These are phyloP conservation scores for Nymphalis polychloros DNA, from an alignment of 2,888 invertebrate genomes.

Conservation along the genomic window DNA sequence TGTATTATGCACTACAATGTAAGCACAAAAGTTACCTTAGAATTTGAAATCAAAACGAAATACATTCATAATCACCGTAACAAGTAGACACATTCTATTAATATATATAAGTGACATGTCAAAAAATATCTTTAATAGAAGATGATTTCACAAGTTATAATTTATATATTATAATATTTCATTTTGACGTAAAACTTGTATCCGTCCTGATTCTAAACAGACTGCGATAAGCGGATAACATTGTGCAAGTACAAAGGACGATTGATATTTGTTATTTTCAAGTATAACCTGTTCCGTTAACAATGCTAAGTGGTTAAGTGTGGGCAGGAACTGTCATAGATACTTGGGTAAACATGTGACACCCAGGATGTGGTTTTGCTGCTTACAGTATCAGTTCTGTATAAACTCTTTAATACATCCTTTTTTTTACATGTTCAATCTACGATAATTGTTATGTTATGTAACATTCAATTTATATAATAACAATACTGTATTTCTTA, in stretches of 20 bases:
- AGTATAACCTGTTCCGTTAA: slow-evolving; percentile 27
- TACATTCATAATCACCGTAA: no score
- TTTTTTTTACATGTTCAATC: no score
- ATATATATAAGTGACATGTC: no score
- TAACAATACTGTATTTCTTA: no score
- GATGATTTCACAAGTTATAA: not conserved
- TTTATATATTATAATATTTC: not conserved
- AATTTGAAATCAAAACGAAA: no score
- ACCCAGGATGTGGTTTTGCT: slow-evolving; percentile 50
- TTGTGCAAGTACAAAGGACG: slow-evolving; percentile 20
- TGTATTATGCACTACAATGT: no score
- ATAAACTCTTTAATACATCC: not conserved
- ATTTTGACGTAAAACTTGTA: slow-evolving; percentile 9
- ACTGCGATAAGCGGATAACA: slow-evolving; percentile 20
- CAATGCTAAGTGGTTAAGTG: slow-evolving; percentile 26
- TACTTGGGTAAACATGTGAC: slow-evolving; percentile 49
- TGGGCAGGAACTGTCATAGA: slow-evolving; percentile 39
- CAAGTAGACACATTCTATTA: no score
- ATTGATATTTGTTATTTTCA: slow-evolving; percentile 23
- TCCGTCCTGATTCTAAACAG: slow-evolving; percentile 17
- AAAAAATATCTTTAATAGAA: no score
- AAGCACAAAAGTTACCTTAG: no score
- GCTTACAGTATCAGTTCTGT: slow-evolving; percentile 2
- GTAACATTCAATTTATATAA: no score
- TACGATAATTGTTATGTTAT: no score